phyloP scores from a whole-genome alignment of 2,888 invertebrate species.

The Melikaiella ostensackeni region DNA sequence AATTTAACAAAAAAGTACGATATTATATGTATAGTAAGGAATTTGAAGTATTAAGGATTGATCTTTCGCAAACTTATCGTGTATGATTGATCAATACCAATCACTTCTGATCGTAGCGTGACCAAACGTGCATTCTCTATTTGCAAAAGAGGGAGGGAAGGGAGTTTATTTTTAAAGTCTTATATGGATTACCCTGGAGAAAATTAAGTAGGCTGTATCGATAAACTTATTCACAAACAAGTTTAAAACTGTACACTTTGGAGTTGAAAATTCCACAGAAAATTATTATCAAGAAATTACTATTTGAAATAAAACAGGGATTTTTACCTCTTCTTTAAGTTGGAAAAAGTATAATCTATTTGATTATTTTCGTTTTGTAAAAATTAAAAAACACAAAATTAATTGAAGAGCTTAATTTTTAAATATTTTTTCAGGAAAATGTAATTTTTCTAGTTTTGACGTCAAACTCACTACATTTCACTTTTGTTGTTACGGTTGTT shows the following conservation, averaged over 20 bases:
- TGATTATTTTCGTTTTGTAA: too few species aligned
- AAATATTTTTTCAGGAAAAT: not conserved
- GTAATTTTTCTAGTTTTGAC: not conserved
- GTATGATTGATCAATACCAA: not conserved
- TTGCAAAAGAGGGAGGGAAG: not conserved
- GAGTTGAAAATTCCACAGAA: not conserved
- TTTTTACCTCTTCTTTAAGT: too few species aligned
- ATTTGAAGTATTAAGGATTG: not conserved
- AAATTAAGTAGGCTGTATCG: not conserved
- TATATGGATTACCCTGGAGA: not conserved
- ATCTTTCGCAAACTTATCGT: slow-evolving; percentile 1
- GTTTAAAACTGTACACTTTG: too few species aligned
- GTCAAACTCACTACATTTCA: not conserved
- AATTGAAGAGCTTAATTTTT: not conserved
- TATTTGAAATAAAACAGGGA: too few species aligned
- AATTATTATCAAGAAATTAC: not conserved
- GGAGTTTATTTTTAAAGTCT: not conserved
- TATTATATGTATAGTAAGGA: not conserved
- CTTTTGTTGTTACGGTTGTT: not conserved
- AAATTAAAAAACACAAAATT: not conserved
- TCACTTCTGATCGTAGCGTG: not conserved
- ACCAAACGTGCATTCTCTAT: not conserved
- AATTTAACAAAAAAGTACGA: not conserved
- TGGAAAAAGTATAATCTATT: too few species aligned
- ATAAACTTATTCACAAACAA: not conserved